phyloP scores from a whole-genome alignment of 92 coral and sea anemone species.

The Epizoanthus ramosus region DNA sequence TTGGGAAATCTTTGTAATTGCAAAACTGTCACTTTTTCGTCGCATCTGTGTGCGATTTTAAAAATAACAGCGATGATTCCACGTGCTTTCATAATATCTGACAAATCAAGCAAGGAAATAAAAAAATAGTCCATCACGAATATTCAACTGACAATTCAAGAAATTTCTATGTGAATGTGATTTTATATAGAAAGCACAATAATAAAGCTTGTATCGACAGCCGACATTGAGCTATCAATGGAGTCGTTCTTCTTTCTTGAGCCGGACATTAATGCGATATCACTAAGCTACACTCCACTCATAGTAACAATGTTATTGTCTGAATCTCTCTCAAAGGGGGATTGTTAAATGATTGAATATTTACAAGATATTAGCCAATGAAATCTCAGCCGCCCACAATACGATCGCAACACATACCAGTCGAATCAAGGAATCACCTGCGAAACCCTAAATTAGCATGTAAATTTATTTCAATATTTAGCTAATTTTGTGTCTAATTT shows the following conservation, averaged over 20 bases:
- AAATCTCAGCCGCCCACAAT: constrained; percentile 53
- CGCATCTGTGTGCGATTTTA: not conserved
- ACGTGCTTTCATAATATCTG: constrained; percentile 31
- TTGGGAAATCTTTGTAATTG: not conserved
- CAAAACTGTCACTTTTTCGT: constrained; percentile 26
- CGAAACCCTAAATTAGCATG: constrained; percentile 57
- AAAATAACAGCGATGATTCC: constrained; percentile 20
- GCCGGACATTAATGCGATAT: constrained; percentile 41
- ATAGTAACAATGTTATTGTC: constrained; percentile 79
- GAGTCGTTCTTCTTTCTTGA: constrained; percentile 17
- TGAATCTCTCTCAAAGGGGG: constrained; percentile 47
- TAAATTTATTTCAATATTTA: constrained; percentile 33
- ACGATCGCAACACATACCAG: constrained; percentile 78
- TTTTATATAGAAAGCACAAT: not conserved
- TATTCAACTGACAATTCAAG: not conserved
- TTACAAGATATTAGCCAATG: constrained; percentile 63
- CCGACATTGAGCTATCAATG: constrained; percentile 28
- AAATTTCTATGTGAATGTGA: constrained; percentile 12
- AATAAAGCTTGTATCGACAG: not conserved
- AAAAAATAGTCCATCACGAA: not conserved
- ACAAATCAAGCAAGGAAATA: constrained; percentile 16
- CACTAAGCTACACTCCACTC: constrained; percentile 55
- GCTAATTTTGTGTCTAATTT: constrained; percentile 48
- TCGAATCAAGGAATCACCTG: constrained; percentile 83
- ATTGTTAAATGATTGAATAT: constrained; percentile 81